phyloP scores from a whole-genome alignment of 1,140 invertebrate species.

The Proctacanthus coquilletti region DNA sequence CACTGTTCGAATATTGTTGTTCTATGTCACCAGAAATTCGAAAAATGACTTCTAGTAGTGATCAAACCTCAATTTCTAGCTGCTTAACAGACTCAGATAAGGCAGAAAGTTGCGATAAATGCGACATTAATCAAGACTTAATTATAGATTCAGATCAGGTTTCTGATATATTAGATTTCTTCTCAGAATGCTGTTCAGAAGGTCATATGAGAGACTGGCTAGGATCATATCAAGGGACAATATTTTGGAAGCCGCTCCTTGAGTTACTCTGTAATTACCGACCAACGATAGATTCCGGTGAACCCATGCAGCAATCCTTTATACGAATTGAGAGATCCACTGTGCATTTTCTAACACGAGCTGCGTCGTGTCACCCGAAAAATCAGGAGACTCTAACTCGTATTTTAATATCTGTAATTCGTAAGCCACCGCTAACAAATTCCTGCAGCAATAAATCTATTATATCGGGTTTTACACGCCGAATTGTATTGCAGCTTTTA shows the following conservation, averaged over 20 bases:
- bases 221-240: constrained; percentile 55
- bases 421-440: constrained; percentile 14
- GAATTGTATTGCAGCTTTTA: constrained; percentile 68
- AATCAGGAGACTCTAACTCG: constrained; percentile 73
- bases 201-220: constrained; percentile 74
- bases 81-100: constrained; percentile 35
- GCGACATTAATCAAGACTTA: constrained; percentile 14
- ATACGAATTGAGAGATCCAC: constrained; percentile 54
- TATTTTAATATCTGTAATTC: constrained; percentile 38
- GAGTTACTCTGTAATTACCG: constrained; percentile 47
- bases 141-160: constrained; percentile 30
- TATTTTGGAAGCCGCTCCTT: constrained; percentile 70
- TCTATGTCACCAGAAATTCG: constrained; percentile 11
- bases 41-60: background rate
- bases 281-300: constrained; percentile 28
- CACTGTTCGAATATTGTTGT: constrained; percentile 39
- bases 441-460: constrained; percentile 11
- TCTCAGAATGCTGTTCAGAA: constrained; percentile 62
- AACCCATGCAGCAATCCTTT: constrained; percentile 38
- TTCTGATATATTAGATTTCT: constrained; percentile 59
- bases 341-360: constrained; percentile 56
- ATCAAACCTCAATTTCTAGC: constrained; percentile 4
- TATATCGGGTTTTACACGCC: constrained; percentile 74
- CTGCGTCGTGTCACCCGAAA: constrained; percentile 66
- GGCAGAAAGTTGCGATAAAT: constrained; percentile 11